A percentile compares a stretch with the other conserved stretches of the same genome.
Conservation (phyloP, 2,888 invertebrate genomes). For the Perdita meconis region DNA sequence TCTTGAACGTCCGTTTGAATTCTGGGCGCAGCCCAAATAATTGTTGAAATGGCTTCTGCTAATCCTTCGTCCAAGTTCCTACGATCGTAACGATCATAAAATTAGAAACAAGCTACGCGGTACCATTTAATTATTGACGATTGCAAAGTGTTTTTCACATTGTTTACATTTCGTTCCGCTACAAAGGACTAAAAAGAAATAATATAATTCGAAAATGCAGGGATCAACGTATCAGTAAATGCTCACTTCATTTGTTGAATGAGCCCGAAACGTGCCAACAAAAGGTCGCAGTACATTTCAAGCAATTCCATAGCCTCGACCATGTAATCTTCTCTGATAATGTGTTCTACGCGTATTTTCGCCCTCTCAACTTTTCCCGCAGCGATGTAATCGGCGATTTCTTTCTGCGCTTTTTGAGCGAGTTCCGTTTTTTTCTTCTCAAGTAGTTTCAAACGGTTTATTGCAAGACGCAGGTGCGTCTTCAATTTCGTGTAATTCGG, state of each 20-base stretch:
- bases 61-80: slow-evolving; percentile 95
- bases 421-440: slow-evolving; percentile 99
- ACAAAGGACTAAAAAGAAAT: too few relatives aligned
- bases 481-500: slow-evolving; percentile 98
- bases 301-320: slow-evolving; percentile 99
- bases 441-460: slow-evolving; percentile 96
- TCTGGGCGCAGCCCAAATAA: slow-evolving; percentile 99
- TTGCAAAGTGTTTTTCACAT: too few relatives aligned
- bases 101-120: too few relatives aligned
- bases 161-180: too few relatives aligned
- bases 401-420: slow-evolving; percentile 97
- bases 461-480: slow-evolving; percentile 96
- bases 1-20: slow-evolving; percentile 94
- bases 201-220: too few relatives aligned
- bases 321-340: slow-evolving; percentile 99
- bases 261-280: slow-evolving; percentile 97
- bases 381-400: slow-evolving; percentile 98
- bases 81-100: slow-evolving; percentile 39
- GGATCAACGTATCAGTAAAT: background rate
- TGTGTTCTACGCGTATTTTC: slow-evolving; percentile 98
- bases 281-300: slow-evolving; percentile 99
- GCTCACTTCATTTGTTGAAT: slow-evolving; percentile 97
- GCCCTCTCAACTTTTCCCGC: slow-evolving; percentile 95
- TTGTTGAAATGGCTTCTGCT: slow-evolving; percentile 96
- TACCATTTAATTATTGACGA: too few relatives aligned